Percentiles rank a stretch among this genome's conserved stretches.
Evolutionary conservation across 2,888 invertebrate genomes (phyloP).

Genomic region (Drosophila fungiperda): DNA sequence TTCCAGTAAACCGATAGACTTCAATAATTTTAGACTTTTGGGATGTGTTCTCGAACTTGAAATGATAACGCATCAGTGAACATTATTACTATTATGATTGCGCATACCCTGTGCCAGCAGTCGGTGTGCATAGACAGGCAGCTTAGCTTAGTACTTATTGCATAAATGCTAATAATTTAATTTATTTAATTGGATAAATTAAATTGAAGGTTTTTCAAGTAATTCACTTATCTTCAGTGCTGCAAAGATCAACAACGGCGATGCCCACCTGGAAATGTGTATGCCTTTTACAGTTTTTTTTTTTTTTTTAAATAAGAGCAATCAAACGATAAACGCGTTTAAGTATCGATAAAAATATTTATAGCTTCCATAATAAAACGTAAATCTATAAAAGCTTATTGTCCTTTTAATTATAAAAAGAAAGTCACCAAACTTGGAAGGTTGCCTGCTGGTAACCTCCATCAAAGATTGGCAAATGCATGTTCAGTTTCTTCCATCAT

Average conservation of each 20-base stretch:
- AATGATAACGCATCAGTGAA: conserved; percentile 38
- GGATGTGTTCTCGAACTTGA: conserved; percentile 26
- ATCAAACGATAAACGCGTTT: neutral
- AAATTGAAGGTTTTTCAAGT: neutral
- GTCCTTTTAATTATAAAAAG: neutral
- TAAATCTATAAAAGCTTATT: neutral
- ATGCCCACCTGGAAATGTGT: neutral
- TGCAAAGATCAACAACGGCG: neutral
- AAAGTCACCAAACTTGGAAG: neutral
- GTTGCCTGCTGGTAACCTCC: neutral
- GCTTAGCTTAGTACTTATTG: neutral
- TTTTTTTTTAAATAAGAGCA: too few relatives aligned
- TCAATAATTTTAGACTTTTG: conserved; percentile 7
- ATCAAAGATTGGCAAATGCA: neutral
- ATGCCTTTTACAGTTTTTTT: too few relatives aligned
- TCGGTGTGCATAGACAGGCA: neutral
- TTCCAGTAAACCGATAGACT: conserved; percentile 23
- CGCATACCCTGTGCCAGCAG: conserved; percentile 24
- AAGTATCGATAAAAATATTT: neutral
- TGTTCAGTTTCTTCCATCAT: neutral
- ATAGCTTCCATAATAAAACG: neutral
- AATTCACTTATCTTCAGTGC: neutral
- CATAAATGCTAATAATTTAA: neutral
- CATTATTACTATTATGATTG: conserved; percentile 30
- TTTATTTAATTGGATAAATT: neutral